Evolutionary conservation across 2,888 invertebrate species (phyloP).

Genomic region (Anodontia alba): DNA sequence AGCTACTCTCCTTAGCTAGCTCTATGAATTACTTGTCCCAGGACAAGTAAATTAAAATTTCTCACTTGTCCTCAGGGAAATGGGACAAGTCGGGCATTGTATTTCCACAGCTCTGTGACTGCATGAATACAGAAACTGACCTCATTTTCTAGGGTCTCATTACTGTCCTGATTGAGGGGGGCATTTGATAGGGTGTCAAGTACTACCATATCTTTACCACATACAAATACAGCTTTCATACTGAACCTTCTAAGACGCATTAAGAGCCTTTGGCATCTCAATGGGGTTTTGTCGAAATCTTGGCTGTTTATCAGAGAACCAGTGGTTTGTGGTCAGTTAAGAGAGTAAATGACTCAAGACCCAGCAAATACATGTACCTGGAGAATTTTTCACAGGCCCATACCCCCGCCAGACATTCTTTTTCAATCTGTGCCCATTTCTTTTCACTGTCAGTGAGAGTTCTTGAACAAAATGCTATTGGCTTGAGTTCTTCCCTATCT

Average conservation of each 20-base stretch:
- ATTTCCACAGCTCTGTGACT: too few relatives aligned
- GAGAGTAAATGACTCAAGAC: slow-evolving; percentile 48
- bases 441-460: slow-evolving; percentile 55
- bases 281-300: slow-evolving; percentile 47
- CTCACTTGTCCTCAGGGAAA: too few relatives aligned
- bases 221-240: neutral
- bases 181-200: slow-evolving; percentile 54
- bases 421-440: slow-evolving; percentile 64
- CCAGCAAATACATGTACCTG: slow-evolving; percentile 45
- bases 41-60: too few relatives aligned
- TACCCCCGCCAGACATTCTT: slow-evolving; percentile 55
- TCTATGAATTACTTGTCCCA: too few relatives aligned
- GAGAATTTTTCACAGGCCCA: slow-evolving; percentile 62
- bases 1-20: too few relatives aligned
- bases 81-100: too few relatives aligned
- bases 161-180: slow-evolving; percentile 3
- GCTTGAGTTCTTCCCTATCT: slow-evolving; percentile 44
- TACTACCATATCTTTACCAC: neutral
- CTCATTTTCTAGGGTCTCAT: neutral
- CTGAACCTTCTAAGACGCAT: slow-evolving; percentile 53
- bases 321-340: slow-evolving; percentile 67
- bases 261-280: slow-evolving; percentile 60
- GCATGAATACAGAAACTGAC: neutral
- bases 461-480: slow-evolving; percentile 64
- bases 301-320: slow-evolving; percentile 57